A percentile compares a stretch with the other conserved stretches of the same genome.
phyloP scores from a whole-genome alignment of 2,888 invertebrate species.

The Lasiommata megera region DNA sequence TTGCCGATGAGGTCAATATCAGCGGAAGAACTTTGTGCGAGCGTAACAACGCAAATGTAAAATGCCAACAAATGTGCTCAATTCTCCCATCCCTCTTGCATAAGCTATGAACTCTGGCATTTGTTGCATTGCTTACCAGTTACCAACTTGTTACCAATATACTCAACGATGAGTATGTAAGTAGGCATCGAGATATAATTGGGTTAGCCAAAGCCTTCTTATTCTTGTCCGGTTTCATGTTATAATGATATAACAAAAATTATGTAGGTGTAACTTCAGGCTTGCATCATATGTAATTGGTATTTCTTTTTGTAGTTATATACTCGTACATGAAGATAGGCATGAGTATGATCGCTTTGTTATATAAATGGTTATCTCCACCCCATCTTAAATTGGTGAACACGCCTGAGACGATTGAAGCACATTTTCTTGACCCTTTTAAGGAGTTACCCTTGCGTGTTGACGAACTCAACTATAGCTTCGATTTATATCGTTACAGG shows the following conservation, averaged over 20 bases:
- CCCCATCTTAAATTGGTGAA: no score
- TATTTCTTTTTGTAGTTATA: background rate
- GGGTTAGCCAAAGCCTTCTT: background rate
- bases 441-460: background rate
- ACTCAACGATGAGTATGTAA: background rate
- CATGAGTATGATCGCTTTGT: no score
- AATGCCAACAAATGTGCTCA: slow-evolving; percentile 55
- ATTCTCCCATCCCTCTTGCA: slow-evolving; percentile 27
- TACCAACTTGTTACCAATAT: background rate
- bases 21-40: slow-evolving; percentile 50
- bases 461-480: background rate
- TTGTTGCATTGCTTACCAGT: slow-evolving; percentile 8
- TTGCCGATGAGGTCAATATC: slow-evolving; percentile 59
- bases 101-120: slow-evolving; percentile 33
- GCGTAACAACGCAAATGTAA: slow-evolving; percentile 57
- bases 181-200: slow-evolving; percentile 2
- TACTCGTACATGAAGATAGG: no score
- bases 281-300: slow-evolving; percentile 3
- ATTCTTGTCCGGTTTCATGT: background rate
- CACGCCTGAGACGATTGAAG: no score
- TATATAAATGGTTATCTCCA: no score
- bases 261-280: background rate
- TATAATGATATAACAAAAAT: slow-evolving; percentile 8
- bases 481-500: slow-evolving; percentile 3
- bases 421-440: background rate